Conservation (phyloP, 2,113 vertebrate genomes). For the Myotis yumanensis region DNA sequence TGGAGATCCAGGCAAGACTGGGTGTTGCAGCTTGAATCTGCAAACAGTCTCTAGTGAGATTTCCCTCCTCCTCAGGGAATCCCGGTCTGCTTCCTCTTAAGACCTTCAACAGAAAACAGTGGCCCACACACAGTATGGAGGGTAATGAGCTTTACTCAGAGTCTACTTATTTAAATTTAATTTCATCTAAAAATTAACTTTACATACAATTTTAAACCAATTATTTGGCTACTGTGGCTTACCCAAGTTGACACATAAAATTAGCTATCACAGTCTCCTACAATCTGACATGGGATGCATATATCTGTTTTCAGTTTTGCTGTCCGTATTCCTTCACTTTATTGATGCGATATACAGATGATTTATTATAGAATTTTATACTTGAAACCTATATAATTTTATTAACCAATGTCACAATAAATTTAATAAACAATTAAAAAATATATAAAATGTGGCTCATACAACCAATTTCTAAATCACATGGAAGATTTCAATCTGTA, state of each 20-base stretch:
- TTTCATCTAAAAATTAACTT: background rate
- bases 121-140: background rate
- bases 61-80: background rate
- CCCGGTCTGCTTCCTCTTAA: background rate
- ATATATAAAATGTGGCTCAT: background rate
- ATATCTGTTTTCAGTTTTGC: background rate
- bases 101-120: background rate
- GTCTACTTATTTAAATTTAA: background rate
- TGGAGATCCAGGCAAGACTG: background rate
- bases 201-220: background rate
- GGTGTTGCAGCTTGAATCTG: background rate
- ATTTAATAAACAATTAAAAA: background rate
- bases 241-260: background rate
- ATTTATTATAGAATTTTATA: background rate
- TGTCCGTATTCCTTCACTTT: background rate
- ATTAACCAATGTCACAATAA: background rate
- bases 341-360: background rate
- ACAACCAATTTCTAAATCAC: background rate
- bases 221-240: background rate
- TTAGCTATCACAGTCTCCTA: background rate
- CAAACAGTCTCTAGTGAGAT: background rate
- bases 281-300: background rate
- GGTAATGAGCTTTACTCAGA: background rate
- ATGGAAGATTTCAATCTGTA: background rate
- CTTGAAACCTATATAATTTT: background rate